phyloP scores from a whole-genome alignment of 2,113 vertebrate species.

The Leucosticte australis region DNA sequence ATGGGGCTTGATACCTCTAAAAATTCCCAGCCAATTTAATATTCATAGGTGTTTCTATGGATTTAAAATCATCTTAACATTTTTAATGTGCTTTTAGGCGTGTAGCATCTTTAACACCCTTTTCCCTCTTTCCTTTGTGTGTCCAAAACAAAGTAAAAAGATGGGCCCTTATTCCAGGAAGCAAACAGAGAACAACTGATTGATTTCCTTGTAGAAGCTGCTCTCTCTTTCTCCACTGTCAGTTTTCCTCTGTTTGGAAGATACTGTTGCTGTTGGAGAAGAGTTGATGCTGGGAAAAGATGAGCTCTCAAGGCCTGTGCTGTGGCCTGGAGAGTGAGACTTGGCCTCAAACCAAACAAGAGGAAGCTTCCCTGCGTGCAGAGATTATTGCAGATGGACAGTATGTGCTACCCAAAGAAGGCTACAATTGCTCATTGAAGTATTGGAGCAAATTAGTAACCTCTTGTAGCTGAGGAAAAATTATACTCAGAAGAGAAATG shows the following conservation, averaged over 20 bases:
- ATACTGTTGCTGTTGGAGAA: not conserved
- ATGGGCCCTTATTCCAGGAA: not conserved
- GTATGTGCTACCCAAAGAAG: not conserved
- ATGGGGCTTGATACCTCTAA: not conserved
- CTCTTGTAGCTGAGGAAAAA: not conserved
- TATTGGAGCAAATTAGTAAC: not conserved
- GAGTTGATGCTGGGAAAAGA: not conserved
- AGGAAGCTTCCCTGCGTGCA: not conserved
- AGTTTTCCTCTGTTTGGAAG: not conserved
- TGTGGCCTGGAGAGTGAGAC: not conserved
- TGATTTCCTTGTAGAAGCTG: not conserved
- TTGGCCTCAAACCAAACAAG: not conserved
- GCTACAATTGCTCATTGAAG: not conserved
- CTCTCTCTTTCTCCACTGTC: not conserved
- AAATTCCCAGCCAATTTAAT: not conserved
- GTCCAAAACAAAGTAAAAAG: not conserved
- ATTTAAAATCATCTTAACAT: not conserved
- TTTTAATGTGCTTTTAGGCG: not conserved
- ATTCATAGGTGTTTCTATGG: not conserved
- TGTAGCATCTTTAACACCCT: not conserved
- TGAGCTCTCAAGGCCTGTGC: not conserved
- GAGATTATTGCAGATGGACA: not conserved
- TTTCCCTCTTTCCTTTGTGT: not conserved
- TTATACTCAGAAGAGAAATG: not conserved
- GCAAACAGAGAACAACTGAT: accelerated